Base-by-base conservation (phyloP, 2,888 invertebrate species). In the Odontocolon sp. region DNA sequence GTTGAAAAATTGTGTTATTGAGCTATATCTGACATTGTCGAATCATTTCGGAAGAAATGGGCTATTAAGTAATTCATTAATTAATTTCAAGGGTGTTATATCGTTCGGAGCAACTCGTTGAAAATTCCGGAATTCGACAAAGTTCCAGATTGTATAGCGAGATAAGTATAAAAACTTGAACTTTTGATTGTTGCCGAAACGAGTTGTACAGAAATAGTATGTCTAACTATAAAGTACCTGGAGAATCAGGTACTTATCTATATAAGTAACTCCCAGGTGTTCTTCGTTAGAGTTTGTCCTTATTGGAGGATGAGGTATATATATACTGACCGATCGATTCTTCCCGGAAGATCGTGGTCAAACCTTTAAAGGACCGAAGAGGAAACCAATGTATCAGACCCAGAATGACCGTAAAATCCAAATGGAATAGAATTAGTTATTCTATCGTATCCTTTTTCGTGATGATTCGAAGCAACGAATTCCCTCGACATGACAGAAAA, bases 381-480 rank as follows among this genome's bases (percentile, higher is more conserved):
- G 42, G 38, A 3, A 40, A 14, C 11, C 40, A 26, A 47, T 8
- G 23, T 47, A 47, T 45, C 0, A 61, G 42, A 61, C 18, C 59
- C 26, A 40, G 59, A 45, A 40, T 21, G 21, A 23, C 14, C 63
- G 47, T 18, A 31, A 61, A 36, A 33, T 63, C 47, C 45, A 31
- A 63, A 18, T 36, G 33, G 3, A 6, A 11, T 14, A 21, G 23
- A 63, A 47, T 33, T 33, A 14, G 33, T 47, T 31, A 61, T 21
- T 61, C 18, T 3, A 33, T 61, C 23, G 61, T 18, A 45, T 45
- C 18, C 45, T 11, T 31, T 42, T 18, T 4, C 42, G 18, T 21
- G 42, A 63, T 47, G n/a, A 61, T 33, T 61, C 45, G 45, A 18
- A 18, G 45, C 18, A 45, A 21, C 23, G 45, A 45, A 33, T 61